Base-by-base conservation (phyloP, 2,113 vertebrate species). In the Ailuropoda melanoleuca region DNA sequence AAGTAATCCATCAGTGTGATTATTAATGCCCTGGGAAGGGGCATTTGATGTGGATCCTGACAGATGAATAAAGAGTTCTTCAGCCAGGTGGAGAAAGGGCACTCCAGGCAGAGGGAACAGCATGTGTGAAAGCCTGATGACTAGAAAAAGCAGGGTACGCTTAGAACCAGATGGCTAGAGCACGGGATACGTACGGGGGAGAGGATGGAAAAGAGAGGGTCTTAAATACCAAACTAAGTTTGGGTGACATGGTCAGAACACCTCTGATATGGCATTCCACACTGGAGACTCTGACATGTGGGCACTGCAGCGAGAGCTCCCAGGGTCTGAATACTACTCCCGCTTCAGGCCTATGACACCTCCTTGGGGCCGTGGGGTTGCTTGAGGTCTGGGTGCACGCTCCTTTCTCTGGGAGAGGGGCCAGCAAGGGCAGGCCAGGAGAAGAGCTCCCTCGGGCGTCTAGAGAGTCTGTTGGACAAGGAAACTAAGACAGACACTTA, bases 151-250 rank as follows among this genome's bases (percentile, higher is more conserved):
- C 37, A 34, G 4, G 8, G 12, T 3, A 5, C 8, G 3, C 13
- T 15, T 34, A 12, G 6, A 50, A 24, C 1, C 1, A 3, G 1
- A 13, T 9, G 56, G 74, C 50, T 84, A 56, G 53, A 66, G n/a
- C 31, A 12, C 0, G n/a, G 56, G 10, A 6, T 12, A 6, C 7
- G 3, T 10, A 2, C 6, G 6, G n/a, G 26, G n/a, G 1, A 68
- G 11, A 11, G 15, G 19, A 0, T 6, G 18, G 23, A 46, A 34
- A 43, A 58, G 70, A 85, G 29, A 55, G 24, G 58, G 9, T 58
- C n/a, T 68, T 39, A 7, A 70, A 21, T 3, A 34, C 31, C 81
- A 43, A 3, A 31, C 48, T 77, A 53, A 64, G 55, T 50, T 55
- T 75, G 48, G 68, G 43, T 2, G 39, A 34, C 43, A 37, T 1